Base-by-base conservation (phyloP, 2,888 invertebrate genomes). In the Thelaira solivaga region DNA sequence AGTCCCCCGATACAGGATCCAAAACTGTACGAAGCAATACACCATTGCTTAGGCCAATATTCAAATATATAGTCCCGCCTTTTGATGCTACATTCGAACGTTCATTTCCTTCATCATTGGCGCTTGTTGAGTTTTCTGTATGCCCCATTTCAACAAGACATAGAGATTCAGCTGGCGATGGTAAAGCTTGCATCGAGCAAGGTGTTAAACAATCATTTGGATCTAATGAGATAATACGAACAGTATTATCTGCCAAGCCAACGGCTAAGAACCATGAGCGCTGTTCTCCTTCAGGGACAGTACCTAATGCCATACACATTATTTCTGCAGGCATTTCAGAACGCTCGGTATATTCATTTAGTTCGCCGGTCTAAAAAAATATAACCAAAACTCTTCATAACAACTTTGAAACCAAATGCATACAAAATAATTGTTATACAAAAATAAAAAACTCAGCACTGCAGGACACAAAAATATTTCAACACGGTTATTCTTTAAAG, bases 321-420 rank as follows among this genome's bases (percentile, higher is more conserved):
- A 99, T 98, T 89, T 99, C 99, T 0, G 96, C 94, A 5, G 97
- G 95, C 93, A 99, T 94, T 86, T 98, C 97, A 85, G 98, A 97
- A 8, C 98, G 92, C 87, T 99, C 98, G 7, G 97, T 98, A 88
- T 98, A 99, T 88, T 99, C 99, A 90, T 99, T 98, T 57, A 99
- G 90, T 89, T 98, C 97, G 1, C 99, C 99, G 82, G 97, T 96
- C 97, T 98, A 88, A 91, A 82, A 81, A 16, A 16, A 81, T 22
- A 67, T 31, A 13, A 8, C 26, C 45, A 36, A 64, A 10, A 53
- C n/a, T n/a, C n/a, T n/a, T n/a, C 43, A 53, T 8, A 13, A 6
- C 0, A 7, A 8, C 11, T 16, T 31, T 16, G 22, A 43, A 64
- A 29, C 1, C 1, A 39, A 39, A 47, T 2, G 47, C 4, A 24